phyloP scores from a whole-genome alignment of 37 sponge, comb jelly and placozoan genomes.

The Aplysina aerophoba region DNA sequence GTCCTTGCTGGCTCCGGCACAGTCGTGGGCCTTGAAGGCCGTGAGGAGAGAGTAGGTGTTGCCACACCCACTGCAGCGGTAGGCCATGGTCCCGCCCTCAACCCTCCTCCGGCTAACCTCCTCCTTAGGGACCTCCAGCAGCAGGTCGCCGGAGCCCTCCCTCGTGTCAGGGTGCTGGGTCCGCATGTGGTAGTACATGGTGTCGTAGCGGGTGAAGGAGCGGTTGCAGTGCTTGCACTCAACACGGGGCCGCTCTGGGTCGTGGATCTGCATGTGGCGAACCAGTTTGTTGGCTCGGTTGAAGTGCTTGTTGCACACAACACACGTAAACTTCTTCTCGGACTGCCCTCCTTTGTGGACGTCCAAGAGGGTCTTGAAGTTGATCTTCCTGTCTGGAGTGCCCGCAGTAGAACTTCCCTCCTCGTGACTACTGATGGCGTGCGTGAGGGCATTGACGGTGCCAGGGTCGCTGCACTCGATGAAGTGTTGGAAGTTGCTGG shows the following conservation, averaged over 20 bases:
- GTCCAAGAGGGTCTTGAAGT: neutral
- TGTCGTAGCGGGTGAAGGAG: constrained; percentile 33
- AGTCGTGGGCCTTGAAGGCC: constrained; percentile 14
- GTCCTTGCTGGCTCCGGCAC: constrained; percentile 11
- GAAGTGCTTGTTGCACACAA: constrained; percentile 50
- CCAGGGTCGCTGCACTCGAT: neutral
- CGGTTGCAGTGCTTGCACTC: constrained; percentile 29
- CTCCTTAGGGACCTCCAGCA: no score
- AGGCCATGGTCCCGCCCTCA: constrained; percentile 29
- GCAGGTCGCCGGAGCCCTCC: neutral
- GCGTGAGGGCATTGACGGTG: no score
- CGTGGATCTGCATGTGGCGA: constrained; percentile 35
- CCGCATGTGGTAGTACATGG: constrained; percentile 31
- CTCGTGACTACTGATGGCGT: no score
- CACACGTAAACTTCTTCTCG: constrained; percentile 52
- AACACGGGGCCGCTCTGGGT: constrained; percentile 23
- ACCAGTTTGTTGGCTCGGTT: constrained; percentile 30
- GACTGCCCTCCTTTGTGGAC: neutral
- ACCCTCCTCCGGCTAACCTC: neutral
- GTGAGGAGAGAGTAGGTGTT: constrained; percentile 7
- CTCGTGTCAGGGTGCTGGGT: constrained; percentile 17
- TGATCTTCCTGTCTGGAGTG: neutral
- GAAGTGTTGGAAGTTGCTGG: neutral
- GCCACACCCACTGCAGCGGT: neutral
- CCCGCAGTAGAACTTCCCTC: neutral